A percentile compares a stretch with the other conserved stretches of the same genome.
Evolutionary conservation across 2,888 invertebrate species (phyloP).

Genomic region (Diogma glabrata): DNA sequence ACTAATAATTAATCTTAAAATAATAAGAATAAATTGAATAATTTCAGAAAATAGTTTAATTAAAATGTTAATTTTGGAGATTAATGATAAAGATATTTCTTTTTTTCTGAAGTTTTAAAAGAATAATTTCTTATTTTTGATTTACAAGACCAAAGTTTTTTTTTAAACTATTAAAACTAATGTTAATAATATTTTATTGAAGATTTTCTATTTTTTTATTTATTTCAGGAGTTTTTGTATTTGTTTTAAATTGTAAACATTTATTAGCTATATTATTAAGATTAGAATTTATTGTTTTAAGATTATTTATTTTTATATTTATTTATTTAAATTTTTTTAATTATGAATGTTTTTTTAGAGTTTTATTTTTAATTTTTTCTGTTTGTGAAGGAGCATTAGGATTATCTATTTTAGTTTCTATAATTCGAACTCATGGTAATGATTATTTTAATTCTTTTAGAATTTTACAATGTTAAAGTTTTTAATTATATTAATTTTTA

Average conservation of each 20-base stretch:
- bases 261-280: slow-evolving; percentile 47
- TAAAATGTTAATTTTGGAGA: slow-evolving; percentile 60
- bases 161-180: slow-evolving; percentile 53
- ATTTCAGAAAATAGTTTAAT: slow-evolving; percentile 50
- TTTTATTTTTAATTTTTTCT: slow-evolving; percentile 49
- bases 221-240: slow-evolving; percentile 41
- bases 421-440: slow-evolving; percentile 50
- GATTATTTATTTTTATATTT: slow-evolving; percentile 42
- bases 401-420: slow-evolving; percentile 46
- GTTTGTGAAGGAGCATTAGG: slow-evolving; percentile 56
- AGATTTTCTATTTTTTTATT: slow-evolving; percentile 38
- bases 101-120: slow-evolving; percentile 44
- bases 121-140: slow-evolving; percentile 42
- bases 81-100: slow-evolving; percentile 44
- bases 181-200: slow-evolving; percentile 38
- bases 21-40: slow-evolving; percentile 25
- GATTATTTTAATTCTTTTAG: slow-evolving; percentile 50
- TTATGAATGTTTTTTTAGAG: slow-evolving; percentile 43
- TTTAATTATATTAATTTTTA: slow-evolving; percentile 39
- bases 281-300: slow-evolving; percentile 48
- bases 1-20: slow-evolving; percentile 27
- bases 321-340: slow-evolving; percentile 37
- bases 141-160: slow-evolving; percentile 59
- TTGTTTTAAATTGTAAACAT: slow-evolving; percentile 46
- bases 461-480: slow-evolving; percentile 47